Evolutionary conservation across 2,797 vertebrate species (phyloP), one percentile per base, ranked within the genome.

Genomic region (Gobionotothen gibberifrons): DNA sequence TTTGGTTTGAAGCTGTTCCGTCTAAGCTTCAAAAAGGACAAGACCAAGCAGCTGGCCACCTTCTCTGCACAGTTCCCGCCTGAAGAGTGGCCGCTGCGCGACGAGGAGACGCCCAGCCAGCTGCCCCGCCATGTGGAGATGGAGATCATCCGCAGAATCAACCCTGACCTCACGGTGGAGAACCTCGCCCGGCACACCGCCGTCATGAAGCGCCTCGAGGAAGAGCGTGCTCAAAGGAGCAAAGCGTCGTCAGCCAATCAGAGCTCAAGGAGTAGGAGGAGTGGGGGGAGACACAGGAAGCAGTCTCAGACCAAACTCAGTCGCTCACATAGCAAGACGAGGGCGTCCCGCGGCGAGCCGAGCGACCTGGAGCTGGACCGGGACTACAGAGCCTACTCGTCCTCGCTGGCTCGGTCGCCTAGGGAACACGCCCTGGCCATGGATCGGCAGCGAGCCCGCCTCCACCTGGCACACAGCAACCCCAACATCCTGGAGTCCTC

Each of bases 1-100:
- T 99, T 99, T 67, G 98, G 98, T 61, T 93, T 99, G 58, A 98
- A 98, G 93, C 93, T 99, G 69, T 99, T 99, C 85, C 94, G 98
- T 79, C 91, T 99, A 51, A 99, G 98, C 93, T 99, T 99, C 91
- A 99, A 99, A 81, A 99, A 99, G 83, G 97, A 99, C 89, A 99
- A 99, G 91, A 89, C 97, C 76, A 99, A 99, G 89, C 98, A 99
- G 82, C 86, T 99, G 74, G 96, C 97, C 51, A 99, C 98, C 49
- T 99, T 99, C 83, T 99, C 98, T 0, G 98, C 97, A 66, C 98
- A 99, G 89, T 99, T 99, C 76, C 98, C 98, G 52, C 98, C 98
- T 0, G 97, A 98, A 83, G 98, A 99, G 89, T 99, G 98, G 98
- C 98, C 98, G 0, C 94, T 99, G 42, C 93, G 96, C 3, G 98